phyloP scores from a whole-genome alignment of 1,140 invertebrate genomes.

The Rhyzopertha dominica region DNA sequence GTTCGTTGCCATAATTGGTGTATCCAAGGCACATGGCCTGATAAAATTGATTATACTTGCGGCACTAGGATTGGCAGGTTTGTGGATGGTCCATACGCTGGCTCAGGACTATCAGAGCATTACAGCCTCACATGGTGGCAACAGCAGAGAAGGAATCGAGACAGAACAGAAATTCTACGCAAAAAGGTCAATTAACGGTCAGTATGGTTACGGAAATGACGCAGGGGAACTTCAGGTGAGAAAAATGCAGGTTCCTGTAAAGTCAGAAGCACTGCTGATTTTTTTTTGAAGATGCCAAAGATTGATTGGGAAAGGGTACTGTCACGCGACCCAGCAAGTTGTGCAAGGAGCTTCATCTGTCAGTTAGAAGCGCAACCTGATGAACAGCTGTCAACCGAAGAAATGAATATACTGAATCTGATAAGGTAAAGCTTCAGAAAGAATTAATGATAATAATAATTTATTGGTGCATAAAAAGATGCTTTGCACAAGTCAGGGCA shows the following conservation, averaged over 20 bases:
- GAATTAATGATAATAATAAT: no score
- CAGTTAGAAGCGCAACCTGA: slow-evolving; percentile 30
- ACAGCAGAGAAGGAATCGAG: background rate
- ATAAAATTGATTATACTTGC: slow-evolving; percentile 29
- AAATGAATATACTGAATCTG: slow-evolving; percentile 30
- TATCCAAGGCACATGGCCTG: slow-evolving; percentile 27
- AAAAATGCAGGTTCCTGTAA: no score
- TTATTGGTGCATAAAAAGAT: no score
- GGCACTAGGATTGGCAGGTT: slow-evolving; percentile 30
- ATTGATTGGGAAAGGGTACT: slow-evolving; percentile 36
- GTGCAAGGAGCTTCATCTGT: slow-evolving; percentile 37
- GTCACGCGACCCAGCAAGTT: slow-evolving; percentile 33
- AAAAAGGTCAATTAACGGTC: no score
- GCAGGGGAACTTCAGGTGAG: no score
- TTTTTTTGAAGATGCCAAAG: background rate
- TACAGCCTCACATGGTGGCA: slow-evolving; percentile 11
- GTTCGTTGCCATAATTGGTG: slow-evolving; percentile 15
- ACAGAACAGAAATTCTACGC: no score
- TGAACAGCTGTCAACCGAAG: slow-evolving; percentile 24
- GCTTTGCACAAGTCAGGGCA: no score
- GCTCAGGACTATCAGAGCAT: slow-evolving; percentile 32
- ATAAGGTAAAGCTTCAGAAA: slow-evolving; percentile 23
- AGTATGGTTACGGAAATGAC: no score
- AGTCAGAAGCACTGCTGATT: no score
- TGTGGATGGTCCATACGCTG: slow-evolving; percentile 36